phyloP scores from a whole-genome alignment of 2,888 invertebrate species.

The Drosophila mulleri region DNA sequence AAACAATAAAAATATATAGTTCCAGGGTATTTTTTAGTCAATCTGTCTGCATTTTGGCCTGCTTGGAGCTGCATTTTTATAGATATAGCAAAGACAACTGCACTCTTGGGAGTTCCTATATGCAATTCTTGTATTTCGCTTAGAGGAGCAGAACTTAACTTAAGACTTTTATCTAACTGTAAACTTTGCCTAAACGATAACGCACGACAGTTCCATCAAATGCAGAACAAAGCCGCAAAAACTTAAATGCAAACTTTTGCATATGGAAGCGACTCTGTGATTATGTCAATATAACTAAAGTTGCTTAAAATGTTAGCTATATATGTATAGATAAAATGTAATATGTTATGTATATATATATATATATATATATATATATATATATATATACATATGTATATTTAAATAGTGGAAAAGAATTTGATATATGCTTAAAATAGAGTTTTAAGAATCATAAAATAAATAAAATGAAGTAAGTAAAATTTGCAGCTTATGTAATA shows the following conservation, averaged over 20 bases:
- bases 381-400: no score
- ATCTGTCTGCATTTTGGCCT: no score
- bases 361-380: no score
- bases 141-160: not conserved
- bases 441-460: no score
- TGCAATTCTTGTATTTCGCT: not conserved
- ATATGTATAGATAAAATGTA: no score
- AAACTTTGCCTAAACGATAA: conserved; percentile 2
- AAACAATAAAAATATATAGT: no score
- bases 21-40: no score
- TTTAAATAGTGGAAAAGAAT: no score
- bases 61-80: not conserved
- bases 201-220: conserved; percentile 9
- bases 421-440: no score
- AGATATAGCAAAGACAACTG: not conserved
- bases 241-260: not conserved
- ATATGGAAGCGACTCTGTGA: not conserved
- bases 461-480: not conserved
- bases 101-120: not conserved
- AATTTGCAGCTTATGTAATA: not conserved
- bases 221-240: conserved; percentile 5
- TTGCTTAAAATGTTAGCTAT: no score
- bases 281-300: not conserved
- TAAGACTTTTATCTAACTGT: not conserved
- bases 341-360: no score